Base-by-base conservation (phyloP, 1,140 invertebrate species). In the Aphelenchoides besseyi region DNA sequence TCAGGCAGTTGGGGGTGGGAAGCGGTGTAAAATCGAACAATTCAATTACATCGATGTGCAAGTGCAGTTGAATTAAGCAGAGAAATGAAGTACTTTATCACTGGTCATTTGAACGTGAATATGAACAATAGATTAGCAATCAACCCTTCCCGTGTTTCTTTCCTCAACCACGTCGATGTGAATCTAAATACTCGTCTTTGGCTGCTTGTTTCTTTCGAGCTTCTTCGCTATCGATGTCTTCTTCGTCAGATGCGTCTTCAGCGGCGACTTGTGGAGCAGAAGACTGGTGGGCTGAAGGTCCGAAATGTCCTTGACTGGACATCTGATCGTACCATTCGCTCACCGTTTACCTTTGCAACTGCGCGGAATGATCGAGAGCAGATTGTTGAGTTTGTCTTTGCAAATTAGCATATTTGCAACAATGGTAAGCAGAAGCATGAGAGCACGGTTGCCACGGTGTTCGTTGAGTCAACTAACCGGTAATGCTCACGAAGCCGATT, bases 261-360 rank as follows among this genome's bases (percentile, higher is more conserved):
- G 8, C 29, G 61, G 37, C 35, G 37, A 26, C 32, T 41, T 53
- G 53, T 18, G 67, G 35, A 16, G 63, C 52, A 16, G 53, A 26
- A 32, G 33, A 30, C 30, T 52, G 52, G 9, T 63, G 55, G 18
- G 5, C 53, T 28, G 63, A 57, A 48, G 8, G 12, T 37, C 75
- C 69, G 71, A 79, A 91, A 88, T 89, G 88, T 82, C 92, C 92
- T 62, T 92, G 90, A 63, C 88, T 86, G 0, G 93, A 89, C 76
- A 92, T 89, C 85, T 95, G 89, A 57, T 95, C 90, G 85, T 95
- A 97, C 86, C 97, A 96, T 86, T 98, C 95, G 81, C 95, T 90
- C 0, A 98, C 91, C 0, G 93, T 94, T 86, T 94, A 88, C 0
- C 91, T 89, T 0, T n/a, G n/a, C n/a, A n/a, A n/a, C n/a, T n/a